These are phyloP conservation scores for Patella vulgata DNA, from an alignment of 1,140 invertebrate species.

Conservation along the genomic window DNA sequence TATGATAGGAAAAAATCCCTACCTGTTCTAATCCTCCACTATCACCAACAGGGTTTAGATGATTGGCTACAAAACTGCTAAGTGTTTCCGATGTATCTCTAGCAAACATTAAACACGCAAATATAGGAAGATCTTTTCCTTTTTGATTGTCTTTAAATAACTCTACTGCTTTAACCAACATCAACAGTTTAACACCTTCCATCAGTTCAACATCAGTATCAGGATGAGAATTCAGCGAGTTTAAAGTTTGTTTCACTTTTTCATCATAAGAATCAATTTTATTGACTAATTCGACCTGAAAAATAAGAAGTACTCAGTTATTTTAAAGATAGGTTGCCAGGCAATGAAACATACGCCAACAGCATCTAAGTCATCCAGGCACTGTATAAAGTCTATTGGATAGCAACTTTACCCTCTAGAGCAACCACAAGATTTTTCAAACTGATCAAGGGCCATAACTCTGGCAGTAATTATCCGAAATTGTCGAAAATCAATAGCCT, in stretches of 20 bases:
- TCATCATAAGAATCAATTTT: conserved; percentile 49
- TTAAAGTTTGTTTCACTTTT: conserved; percentile 54
- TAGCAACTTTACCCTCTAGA: too few species aligned
- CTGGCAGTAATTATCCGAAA: too few species aligned
- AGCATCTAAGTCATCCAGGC: too few species aligned
- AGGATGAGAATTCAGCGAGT: conserved; percentile 65
- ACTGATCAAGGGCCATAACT: too few species aligned
- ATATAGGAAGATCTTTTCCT: conserved; percentile 66
- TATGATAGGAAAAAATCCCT: too few species aligned
- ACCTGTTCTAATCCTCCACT: conserved; percentile 69
- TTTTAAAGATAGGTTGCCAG: too few species aligned
- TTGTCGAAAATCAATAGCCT: too few species aligned
- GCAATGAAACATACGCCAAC: too few species aligned
- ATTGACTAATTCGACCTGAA: conserved; percentile 56
- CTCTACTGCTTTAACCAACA: conserved; percentile 65
- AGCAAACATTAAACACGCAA: conserved; percentile 69
- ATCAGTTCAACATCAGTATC: conserved; percentile 66
- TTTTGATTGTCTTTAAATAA: conserved; percentile 53
- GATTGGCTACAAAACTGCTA: conserved; percentile 66
- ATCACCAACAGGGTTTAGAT: conserved; percentile 68
- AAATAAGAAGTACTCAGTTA: conserved; percentile 10
- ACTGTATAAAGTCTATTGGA: not conserved
- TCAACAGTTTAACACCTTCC: conserved; percentile 71
- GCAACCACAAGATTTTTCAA: too few species aligned
- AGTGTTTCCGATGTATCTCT: conserved; percentile 66